Base-by-base conservation (phyloP, 2,113 vertebrate genomes). In the Chrysochloris asiatica region DNA sequence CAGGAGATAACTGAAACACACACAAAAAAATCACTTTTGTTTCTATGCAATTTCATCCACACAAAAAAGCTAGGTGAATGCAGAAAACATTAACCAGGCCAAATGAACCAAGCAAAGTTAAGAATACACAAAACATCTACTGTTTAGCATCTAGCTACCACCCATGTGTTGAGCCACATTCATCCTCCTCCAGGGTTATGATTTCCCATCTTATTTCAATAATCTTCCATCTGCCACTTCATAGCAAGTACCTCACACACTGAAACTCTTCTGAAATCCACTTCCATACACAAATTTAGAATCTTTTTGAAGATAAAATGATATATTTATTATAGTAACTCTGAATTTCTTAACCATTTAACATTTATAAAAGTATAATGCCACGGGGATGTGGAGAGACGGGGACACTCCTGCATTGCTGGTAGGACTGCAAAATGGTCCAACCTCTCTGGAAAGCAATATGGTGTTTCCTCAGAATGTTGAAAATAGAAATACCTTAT, bases 341-440 rank as follows among this genome's bases (percentile, higher is more conserved):
- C 75, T 26, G 5, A 73, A 79, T 79, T 83, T 84, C 79, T 87
- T 61, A 54, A 61, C 45, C 73, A 94, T 48, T 79, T 84, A 79
- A 91, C 5, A 54, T 45, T 11, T 63, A 8, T 38, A 72, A 86
- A 77, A 43, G 21, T 76, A 43, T 83, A 61, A 59, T 71, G 50
- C 14, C n/a, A n/a, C n/a, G n/a, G n/a, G n/a, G n/a, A n/a, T n/a
- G n/a, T n/a, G n/a, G n/a, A n/a, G n/a, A n/a, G n/a, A n/a, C n/a
- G n/a, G n/a, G n/a, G n/a, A n/a, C n/a, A n/a, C n/a, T n/a, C n/a
- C n/a, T n/a, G n/a, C n/a, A n/a, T n/a, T n/a, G n/a, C n/a, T n/a
- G n/a, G n/a, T n/a, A n/a, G n/a, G n/a, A n/a, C n/a, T n/a, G n/a
- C n/a, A n/a, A n/a, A n/a, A n/a, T n/a, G n/a, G n/a, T n/a, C n/a